A percentile compares a stretch with the other conserved stretches of the same genome.
Conservation (phyloP, 2,113 vertebrate genomes). For the Chaenogobius annularis region DNA sequence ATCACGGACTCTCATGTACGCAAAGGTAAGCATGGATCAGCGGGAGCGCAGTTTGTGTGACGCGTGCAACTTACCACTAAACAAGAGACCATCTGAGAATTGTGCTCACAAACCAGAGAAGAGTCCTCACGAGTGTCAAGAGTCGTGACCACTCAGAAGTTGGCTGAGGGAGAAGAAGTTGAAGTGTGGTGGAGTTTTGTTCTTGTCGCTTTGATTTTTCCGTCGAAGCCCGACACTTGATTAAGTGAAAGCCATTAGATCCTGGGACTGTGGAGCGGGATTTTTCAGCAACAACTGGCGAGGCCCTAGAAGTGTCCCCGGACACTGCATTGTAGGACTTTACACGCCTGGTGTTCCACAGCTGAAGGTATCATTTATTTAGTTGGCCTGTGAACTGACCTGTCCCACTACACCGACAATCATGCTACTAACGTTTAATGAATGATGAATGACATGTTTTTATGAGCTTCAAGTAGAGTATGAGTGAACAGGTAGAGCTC, state of each 20-base stretch:
- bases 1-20: constrained; percentile 16
- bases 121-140: neutral
- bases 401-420: neutral
- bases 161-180: neutral
- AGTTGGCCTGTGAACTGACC: neutral
- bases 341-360: neutral
- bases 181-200: neutral
- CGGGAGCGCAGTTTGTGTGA: neutral
- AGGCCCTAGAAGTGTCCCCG: neutral
- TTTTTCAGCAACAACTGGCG: constrained; percentile 1
- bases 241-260: too few relatives aligned
- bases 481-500: neutral
- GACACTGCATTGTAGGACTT: neutral
- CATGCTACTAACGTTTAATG: neutral
- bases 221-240: neutral
- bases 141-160: neutral
- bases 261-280: neutral
- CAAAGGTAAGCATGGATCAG: constrained; percentile 28
- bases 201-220: neutral
- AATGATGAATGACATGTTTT: neutral
- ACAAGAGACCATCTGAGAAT: constrained; percentile 13
- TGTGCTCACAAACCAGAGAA: constrained; percentile 29
- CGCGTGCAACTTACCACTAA: neutral
- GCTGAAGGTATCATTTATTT: constrained; percentile 1
- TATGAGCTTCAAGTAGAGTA: neutral